Evolutionary conservation across 2,797 vertebrate species (phyloP).

Genomic region (Oryzias dopingdopingensis): DNA sequence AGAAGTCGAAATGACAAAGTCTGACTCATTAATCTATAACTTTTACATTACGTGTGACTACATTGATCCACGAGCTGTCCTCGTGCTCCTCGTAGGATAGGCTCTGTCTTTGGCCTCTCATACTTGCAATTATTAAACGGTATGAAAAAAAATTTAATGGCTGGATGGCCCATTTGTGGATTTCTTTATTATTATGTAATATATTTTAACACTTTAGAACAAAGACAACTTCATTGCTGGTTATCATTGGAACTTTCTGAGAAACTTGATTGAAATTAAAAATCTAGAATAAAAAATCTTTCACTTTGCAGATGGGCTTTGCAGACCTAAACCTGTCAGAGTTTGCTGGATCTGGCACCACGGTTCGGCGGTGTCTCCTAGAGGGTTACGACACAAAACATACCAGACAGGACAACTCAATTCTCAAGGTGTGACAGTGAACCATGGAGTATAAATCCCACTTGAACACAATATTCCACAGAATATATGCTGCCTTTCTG

Average conservation of each 20-base stretch:
- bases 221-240: no score
- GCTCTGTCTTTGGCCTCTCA: not conserved
- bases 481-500: no score
- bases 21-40: slow-evolving; percentile 50
- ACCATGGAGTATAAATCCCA: not conserved
- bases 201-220: not conserved
- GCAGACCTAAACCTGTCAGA: slow-evolving; percentile 95
- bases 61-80: not conserved
- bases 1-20: slow-evolving; percentile 27
- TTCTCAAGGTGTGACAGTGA: slow-evolving; percentile 86
- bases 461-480: no score
- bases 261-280: no score
- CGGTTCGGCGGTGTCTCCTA: slow-evolving; percentile 89
- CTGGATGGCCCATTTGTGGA: no score
- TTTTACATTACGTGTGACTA: slow-evolving; percentile 17
- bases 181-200: not conserved
- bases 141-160: no score
- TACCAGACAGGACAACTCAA: slow-evolving; percentile 97
- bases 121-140: no score
- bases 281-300: not conserved
- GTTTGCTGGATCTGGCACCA: slow-evolving; percentile 94
- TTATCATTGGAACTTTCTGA: no score
- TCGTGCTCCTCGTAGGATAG: not conserved
- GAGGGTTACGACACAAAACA: slow-evolving; percentile 98
- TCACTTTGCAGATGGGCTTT: slow-evolving; percentile 87